Evolutionary conservation across 2,113 vertebrate genomes (phyloP).

Genomic region (Atrichornis clamosus): DNA sequence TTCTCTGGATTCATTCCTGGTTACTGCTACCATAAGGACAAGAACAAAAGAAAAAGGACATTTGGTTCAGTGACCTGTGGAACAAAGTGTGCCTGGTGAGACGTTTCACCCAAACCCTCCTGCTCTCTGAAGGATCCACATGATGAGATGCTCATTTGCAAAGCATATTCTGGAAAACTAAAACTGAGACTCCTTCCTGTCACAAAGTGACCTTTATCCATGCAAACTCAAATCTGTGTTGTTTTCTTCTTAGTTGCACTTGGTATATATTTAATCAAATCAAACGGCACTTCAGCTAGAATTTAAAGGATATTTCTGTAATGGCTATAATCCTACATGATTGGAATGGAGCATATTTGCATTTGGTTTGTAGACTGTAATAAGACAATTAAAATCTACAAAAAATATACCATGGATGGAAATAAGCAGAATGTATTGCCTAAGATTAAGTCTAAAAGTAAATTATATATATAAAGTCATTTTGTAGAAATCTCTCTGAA

Average conservation of each 20-base stretch:
- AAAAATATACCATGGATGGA: not conserved
- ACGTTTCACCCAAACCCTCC: not conserved
- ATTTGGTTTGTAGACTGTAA: not conserved
- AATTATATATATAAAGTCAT: not conserved
- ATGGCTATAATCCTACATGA: not conserved
- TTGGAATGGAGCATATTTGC: not conserved
- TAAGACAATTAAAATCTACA: not conserved
- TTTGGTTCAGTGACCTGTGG: not conserved
- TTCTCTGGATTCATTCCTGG: not conserved
- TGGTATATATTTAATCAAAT: not conserved
- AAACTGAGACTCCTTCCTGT: not conserved
- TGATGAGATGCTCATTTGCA: not conserved
- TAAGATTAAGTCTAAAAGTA: not conserved
- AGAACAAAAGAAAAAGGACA: not conserved
- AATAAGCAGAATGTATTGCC: not conserved
- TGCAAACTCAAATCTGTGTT: not conserved
- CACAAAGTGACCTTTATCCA: not conserved
- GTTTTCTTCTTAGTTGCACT: not conserved
- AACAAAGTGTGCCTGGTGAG: not conserved
- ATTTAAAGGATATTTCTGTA: not conserved
- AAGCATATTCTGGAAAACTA: not conserved
- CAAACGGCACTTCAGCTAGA: not conserved
- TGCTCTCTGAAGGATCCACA: not conserved
- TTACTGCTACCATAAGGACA: not conserved
- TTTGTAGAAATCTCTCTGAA: not conserved